A percentile compares a stretch with the other conserved stretches of the same genome.
Evolutionary conservation across 2,797 vertebrate species (phyloP).

Genomic region (Micropoecilia bifurca): DNA sequence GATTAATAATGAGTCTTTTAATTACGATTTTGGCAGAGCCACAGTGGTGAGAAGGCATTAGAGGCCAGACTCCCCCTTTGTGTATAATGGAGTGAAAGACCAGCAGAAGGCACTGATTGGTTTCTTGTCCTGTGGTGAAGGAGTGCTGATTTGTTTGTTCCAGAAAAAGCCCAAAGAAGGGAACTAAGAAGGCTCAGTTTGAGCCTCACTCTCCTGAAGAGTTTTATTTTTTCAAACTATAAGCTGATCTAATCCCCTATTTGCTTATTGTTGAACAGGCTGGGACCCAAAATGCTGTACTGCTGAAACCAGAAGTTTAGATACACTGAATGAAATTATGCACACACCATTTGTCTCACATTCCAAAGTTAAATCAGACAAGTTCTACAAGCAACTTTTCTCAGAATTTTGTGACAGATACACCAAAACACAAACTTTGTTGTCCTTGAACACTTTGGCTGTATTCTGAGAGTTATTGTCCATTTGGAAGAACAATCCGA

Average conservation of each 20-base stretch:
- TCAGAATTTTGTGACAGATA: neutral
- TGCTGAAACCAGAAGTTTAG: neutral
- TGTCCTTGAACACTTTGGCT: neutral
- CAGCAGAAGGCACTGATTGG: constrained; percentile 48
- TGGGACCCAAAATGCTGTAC: neutral
- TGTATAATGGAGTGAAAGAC: constrained; percentile 64
- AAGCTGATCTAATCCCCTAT: neutral
- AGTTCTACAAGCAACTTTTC: neutral
- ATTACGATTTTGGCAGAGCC: constrained; percentile 71
- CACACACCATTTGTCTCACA: neutral
- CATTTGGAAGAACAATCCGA: neutral
- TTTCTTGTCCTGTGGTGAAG: constrained; percentile 57
- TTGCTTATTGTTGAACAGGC: neutral
- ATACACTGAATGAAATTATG: neutral
- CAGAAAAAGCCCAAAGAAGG: neutral
- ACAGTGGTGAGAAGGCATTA: constrained; percentile 52
- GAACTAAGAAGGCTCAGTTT: neutral
- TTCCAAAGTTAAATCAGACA: neutral
- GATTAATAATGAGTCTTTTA: constrained; percentile 80
- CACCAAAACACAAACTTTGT: neutral
- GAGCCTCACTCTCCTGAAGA: neutral
- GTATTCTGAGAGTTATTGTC: neutral
- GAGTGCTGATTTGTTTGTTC: constrained; percentile 58
- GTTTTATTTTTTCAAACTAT: neutral
- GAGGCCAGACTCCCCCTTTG: constrained; percentile 55